Base-by-base conservation (phyloP, 2,797 vertebrate species). In the Chloroceryle amazona region DNA sequence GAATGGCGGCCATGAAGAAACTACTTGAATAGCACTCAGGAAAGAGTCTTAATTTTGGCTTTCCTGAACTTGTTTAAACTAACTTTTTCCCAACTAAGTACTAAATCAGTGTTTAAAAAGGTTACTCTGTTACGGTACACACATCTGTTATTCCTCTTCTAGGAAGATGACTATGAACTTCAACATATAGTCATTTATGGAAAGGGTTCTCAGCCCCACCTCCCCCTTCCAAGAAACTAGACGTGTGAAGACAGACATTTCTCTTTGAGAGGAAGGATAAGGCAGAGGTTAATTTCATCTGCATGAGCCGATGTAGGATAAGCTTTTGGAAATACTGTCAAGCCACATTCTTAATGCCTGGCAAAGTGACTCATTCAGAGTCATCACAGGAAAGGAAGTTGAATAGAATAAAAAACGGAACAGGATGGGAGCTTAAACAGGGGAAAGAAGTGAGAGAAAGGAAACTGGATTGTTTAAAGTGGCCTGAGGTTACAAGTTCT, bases 401-500 rank as follows among this genome's bases (percentile, higher is more conserved):
- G 95, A 96, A 97, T 49, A 97, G 93, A 97, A 97, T 96, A 95
- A 96, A 96, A 96, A 97, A 70, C 80, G 95, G 95, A 97, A 97
- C 97, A 97, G 97, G 97, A 97, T 97, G 95, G 75, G 71, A 89
- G 81, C 93, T 95, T 87, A 51, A 70, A 96, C 78, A 96, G 89
- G 92, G 96, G 90, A 93, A 96, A 96, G 83, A 97, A 96, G 94
- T 60, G 91, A 96, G 87, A 96, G 95, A 97, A 97, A 97, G 96
- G 97, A 97, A 97, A 96, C 54, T 20, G 86, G 80, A 91, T 95
- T 97, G 90, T 97, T 97, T 88, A 88, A 96, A 88, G 85, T 51
- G 79, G 82, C 52, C 89, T 55, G 60, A 96, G 85, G 89, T 96
- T 96, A 83, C 54, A 84, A 82, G 52, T 80, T 86, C 71, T 83